Conservation (phyloP, 1,140 invertebrate species). For the Chlorops oryzae region DNA sequence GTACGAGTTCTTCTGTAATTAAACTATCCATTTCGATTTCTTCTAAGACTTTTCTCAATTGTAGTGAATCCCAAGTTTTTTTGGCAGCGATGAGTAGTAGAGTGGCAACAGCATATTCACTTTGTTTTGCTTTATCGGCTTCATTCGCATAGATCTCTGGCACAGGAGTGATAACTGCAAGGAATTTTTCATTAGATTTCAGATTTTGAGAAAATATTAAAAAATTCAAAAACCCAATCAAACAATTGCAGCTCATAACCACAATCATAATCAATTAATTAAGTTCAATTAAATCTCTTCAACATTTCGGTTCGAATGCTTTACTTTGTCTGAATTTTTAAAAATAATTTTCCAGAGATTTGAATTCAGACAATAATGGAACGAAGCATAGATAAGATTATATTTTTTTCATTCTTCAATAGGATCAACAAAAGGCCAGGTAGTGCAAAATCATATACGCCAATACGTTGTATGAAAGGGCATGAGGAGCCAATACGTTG, state of each 20-base stretch:
- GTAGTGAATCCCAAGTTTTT: constrained; percentile 22
- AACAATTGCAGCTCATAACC: too few relatives aligned
- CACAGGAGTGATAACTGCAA: constrained; percentile 35
- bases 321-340: too few relatives aligned
- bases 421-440: too few relatives aligned
- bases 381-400: neutral
- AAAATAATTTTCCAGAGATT: too few relatives aligned
- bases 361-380: too few relatives aligned
- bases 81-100: constrained; percentile 38
- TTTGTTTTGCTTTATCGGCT: constrained; percentile 38
- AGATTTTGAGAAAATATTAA: neutral
- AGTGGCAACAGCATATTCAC: constrained; percentile 41
- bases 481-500: neutral
- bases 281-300: too few relatives aligned
- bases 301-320: neutral
- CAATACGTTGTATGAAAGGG: neutral
- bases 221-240: too few relatives aligned
- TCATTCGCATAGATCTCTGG: constrained; percentile 43
- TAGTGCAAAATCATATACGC: neutral
- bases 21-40: constrained; percentile 14
- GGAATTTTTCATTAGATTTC: neutral
- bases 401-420: neutral
- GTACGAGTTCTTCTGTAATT: constrained; percentile 31
- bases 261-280: too few relatives aligned
- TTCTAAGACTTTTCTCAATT: constrained; percentile 29